phyloP scores from a whole-genome alignment of 2,888 invertebrate species.

The Microctonus hyperodae region DNA sequence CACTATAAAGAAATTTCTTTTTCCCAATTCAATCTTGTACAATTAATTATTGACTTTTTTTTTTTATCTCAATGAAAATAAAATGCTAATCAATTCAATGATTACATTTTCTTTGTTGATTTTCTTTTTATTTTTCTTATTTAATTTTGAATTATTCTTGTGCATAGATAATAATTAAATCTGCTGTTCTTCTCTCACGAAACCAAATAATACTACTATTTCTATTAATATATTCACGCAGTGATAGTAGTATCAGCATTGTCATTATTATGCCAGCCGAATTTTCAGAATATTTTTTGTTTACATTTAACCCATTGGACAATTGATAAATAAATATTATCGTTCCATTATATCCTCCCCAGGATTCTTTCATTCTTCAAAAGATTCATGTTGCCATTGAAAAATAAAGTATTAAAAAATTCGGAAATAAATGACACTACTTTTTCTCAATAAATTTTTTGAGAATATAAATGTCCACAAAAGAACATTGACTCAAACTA shows the following conservation, averaged over 20 bases:
- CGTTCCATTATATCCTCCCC: neutral
- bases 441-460: neutral
- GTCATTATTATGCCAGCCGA: constrained; percentile 43
- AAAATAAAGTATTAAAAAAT: neutral
- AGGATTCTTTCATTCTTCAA: neutral
- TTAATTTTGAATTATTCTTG: neutral
- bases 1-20: too few relatives aligned
- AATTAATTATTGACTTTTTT: too few relatives aligned
- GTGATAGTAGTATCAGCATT: constrained; percentile 37
- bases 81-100: neutral
- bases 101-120: neutral
- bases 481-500: constrained; percentile 23
- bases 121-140: neutral
- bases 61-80: neutral
- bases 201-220: neutral
- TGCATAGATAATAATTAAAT: neutral
- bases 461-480: neutral
- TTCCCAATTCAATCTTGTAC: neutral
- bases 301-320: constrained; percentile 49
- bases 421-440: neutral
- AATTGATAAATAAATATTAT: neutral
- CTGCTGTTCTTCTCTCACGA: neutral
- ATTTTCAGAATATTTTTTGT: constrained; percentile 28
- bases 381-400: constrained; percentile 15
- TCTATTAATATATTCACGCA: constrained; percentile 22